Evolutionary conservation across 1,140 invertebrate genomes (phyloP), one percentile per base, ranked within the genome.

Genomic region (Piezodorus guildinii): DNA sequence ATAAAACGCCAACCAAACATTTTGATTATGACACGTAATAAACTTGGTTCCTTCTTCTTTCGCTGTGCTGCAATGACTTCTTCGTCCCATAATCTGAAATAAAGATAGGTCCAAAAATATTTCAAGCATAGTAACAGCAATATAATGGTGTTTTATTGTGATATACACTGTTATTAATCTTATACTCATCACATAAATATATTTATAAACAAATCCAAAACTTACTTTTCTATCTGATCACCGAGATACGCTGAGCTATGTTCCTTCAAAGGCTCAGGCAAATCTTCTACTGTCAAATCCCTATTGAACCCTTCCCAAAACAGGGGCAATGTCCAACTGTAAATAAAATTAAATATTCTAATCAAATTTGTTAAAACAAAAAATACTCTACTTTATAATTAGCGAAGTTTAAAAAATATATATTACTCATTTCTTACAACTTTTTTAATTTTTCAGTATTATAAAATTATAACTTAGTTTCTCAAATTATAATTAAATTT

Each of bases 181-280:
- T 39, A 39, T 10, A 39, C 1, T 10, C 34, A 39, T 39, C 1
- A 39, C 2, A 30, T 10, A 39, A 39, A 39, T 4, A 6, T 39
- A 10, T 39, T 39, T 39, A 30, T 49, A 21, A 49, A 10, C 6
- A 10, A 49, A 49, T 6, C 14, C 21, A 56, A 39, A 46, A 49
- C 56, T 68, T 61, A 69, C 68, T 63, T 65, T 61, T 80, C 75
- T 43, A 86, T 73, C 51, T 74, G 72, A 67, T 83, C 76, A 17
- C 83, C 83, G 69, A 83, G 69, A 14, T 69, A 65, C 67, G 77
- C 73, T 8, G 82, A 81, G 43, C 72, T 73, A 68, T 85, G 81
- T 69, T 83, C 81, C 65, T 82, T 80, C 62, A 85, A 77, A 15
- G 83, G 80, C 63, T 79, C 79, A 69, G 81, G 86, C 19, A 90